These are phyloP conservation scores for Variabilichromis moorii DNA, from an alignment of 2,113 vertebrate genomes.

Conservation along the genomic window DNA sequence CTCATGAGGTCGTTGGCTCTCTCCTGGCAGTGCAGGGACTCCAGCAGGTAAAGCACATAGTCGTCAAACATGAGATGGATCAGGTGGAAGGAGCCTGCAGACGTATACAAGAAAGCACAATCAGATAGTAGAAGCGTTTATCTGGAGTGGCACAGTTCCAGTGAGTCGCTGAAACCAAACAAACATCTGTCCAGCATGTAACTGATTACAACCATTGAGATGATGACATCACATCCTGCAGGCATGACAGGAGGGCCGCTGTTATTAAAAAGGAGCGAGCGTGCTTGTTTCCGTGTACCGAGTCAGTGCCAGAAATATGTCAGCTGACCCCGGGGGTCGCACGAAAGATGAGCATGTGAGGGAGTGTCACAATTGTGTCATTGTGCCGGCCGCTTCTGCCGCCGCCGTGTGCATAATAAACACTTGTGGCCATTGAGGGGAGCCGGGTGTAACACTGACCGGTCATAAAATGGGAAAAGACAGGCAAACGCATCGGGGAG, in stretches of 20 bases:
- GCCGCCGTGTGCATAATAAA: conserved; percentile 62
- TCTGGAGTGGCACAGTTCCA: background rate
- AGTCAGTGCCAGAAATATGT: conserved; percentile 56
- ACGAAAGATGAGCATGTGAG: conserved; percentile 41
- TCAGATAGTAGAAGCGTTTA: background rate
- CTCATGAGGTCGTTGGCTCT: conserved; percentile 93
- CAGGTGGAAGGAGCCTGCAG: conserved; percentile 92
- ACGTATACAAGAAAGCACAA: background rate
- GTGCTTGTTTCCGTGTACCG: conserved; percentile 27
- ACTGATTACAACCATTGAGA: background rate
- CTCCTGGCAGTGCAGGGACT: conserved; percentile 96
- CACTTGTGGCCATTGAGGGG: conserved; percentile 58
- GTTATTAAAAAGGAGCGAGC: conserved; percentile 6
- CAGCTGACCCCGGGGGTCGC: conserved; percentile 46
- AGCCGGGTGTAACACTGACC: conserved; percentile 42
- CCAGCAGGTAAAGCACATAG: conserved; percentile 95
- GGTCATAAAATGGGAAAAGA: conserved; percentile 73
- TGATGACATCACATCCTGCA: conserved; percentile 49
- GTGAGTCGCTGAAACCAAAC: background rate
- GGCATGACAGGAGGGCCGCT: background rate
- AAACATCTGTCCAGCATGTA: background rate
- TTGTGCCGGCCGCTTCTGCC: conserved; percentile 44
- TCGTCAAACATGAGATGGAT: conserved; percentile 99
- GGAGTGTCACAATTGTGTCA: conserved; percentile 59
- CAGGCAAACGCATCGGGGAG: conserved; percentile 58